Conservation (phyloP, 2,888 invertebrate species). For the Orchesella flavescens region DNA sequence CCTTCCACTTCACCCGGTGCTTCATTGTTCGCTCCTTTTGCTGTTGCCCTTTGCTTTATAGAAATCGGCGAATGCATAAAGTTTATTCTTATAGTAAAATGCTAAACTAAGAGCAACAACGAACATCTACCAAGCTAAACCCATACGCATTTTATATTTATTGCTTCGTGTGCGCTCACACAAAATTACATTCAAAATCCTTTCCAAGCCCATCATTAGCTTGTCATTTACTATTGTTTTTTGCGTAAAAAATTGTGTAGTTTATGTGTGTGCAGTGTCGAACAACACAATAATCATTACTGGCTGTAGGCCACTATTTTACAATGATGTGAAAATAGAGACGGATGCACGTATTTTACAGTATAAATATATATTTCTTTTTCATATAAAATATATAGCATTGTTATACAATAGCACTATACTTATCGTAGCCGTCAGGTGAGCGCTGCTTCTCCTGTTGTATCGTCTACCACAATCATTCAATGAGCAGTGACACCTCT, state of each 20-base stretch:
- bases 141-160: no score
- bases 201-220: slow-evolving; percentile 13
- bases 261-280: not conserved
- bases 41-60: no score
- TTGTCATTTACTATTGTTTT: slow-evolving; percentile 26
- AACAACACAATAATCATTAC: not conserved
- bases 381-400: not conserved
- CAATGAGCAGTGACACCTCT: not conserved
- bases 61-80: no score
- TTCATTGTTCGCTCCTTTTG: no score
- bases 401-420: not conserved
- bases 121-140: no score
- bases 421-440: not conserved
- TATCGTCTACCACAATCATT: not conserved
- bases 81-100: no score
- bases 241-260: slow-evolving; percentile 8
- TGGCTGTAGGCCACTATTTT: not conserved
- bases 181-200: slow-evolving; percentile 9
- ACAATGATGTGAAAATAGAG: not conserved
- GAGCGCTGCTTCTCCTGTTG: not conserved
- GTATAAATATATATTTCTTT: not conserved
- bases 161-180: no score
- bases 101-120: no score
- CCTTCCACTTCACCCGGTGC: no score
- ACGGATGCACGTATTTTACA: slow-evolving; percentile 5